Base-by-base conservation (phyloP, 2,888 invertebrate species). In the Empis stercorea region DNA sequence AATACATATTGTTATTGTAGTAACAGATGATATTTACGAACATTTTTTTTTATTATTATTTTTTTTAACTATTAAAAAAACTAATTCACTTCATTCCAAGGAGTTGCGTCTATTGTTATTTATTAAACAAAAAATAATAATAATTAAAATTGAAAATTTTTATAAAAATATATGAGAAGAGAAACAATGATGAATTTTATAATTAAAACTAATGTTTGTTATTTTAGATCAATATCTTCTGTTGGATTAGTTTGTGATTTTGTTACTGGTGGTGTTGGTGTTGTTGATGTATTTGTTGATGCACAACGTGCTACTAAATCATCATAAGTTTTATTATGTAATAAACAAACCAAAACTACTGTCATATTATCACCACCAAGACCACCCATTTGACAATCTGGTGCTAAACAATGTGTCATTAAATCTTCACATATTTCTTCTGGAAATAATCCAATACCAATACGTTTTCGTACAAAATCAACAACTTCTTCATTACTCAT, bases 341-440 rank as follows among this genome's bases (percentile, higher is more conserved):
- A 59, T 48, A 94, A 79, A 62, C 88, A 87, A 47, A 95, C 79
- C 36, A 96, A 72, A 32, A 95, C 80, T 4, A 94, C 95, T 17
- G 97, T 97, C 97, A 99, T 99, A 72, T 99, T 99, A 72, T 99
- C 97, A 70, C 96, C 95, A 56, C 97, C 97, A 39, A 96, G 78
- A 2, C 96, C 96, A 40, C 91, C 93, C 79, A 96, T 93, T 60
- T 92, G 87, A 61, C 92, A 89, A 73, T 97, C 96, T 4, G 97
- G 97, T 2, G 97, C 95, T 46, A 99, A 76, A 68, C 99, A 99
- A 52, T 86, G 79, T 58, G 84, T 88, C 81, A 99, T 89, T 50
- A 99, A 73, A 55, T 91, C 87, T 69, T 99, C 97, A 70, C 97
- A 99, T 49, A 99, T 93, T 64, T 82, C 83, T 63, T 94, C 91